phyloP scores from a whole-genome alignment of 2,797 vertebrate species.

The Lepilemur ruficaudatus region DNA sequence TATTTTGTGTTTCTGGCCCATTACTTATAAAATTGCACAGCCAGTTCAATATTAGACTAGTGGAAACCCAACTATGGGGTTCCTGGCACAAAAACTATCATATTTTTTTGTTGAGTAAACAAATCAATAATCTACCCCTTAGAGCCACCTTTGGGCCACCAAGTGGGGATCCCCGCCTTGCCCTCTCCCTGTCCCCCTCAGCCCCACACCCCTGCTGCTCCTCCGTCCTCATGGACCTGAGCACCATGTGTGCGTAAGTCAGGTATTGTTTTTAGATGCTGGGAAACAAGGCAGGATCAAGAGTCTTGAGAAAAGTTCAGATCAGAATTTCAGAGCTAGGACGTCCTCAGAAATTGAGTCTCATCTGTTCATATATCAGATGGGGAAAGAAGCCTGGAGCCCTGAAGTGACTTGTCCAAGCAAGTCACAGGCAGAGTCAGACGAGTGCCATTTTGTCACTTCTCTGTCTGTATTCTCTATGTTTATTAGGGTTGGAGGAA shows the following conservation, averaged over 20 bases:
- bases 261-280: background rate
- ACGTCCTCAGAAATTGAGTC: background rate
- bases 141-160: background rate
- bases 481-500: background rate
- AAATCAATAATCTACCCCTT: background rate
- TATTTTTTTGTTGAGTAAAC: background rate
- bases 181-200: background rate
- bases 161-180: background rate
- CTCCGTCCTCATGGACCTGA: background rate
- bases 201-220: background rate
- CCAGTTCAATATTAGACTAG: background rate
- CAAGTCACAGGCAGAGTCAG: background rate
- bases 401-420: background rate
- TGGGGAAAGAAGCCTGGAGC: background rate
- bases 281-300: background rate
- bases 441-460: background rate
- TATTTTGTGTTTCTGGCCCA: background rate
- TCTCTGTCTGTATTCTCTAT: background rate
- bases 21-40: background rate
- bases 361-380: background rate
- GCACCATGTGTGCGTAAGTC: fast-evolving
- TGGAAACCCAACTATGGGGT: background rate
- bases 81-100: background rate
- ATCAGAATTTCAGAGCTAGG: background rate
- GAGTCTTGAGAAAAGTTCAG: background rate